These are phyloP conservation scores for Pteria penguin DNA, from an alignment of 2,888 invertebrate species.

Conservation along the genomic window DNA sequence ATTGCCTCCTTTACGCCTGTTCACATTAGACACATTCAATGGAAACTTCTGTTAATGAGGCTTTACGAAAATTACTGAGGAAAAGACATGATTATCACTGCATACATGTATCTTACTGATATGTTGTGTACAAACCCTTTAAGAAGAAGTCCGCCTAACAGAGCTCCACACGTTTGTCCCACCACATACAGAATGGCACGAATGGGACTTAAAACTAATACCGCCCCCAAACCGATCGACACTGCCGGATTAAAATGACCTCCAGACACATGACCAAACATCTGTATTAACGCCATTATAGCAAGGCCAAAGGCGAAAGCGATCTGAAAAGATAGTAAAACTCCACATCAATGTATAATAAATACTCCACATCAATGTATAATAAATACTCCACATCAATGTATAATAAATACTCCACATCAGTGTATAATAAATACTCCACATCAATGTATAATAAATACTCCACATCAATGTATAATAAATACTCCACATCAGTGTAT, in stretches of 20 bases:
- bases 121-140: conserved; percentile 85
- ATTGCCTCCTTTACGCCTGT: too few species aligned
- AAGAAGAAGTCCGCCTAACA: conserved; percentile 94
- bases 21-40: too few species aligned
- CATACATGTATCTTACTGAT: too few species aligned
- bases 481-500: too few species aligned
- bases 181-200: conserved; percentile 90
- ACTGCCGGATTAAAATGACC: conserved; percentile 81
- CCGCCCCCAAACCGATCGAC: conserved; percentile 85
- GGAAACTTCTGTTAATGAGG: too few species aligned
- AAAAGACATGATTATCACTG: too few species aligned
- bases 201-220: conserved; percentile 88
- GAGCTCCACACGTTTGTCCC: conserved; percentile 95
- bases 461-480: too few species aligned
- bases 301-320: conserved; percentile 78
- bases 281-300: conserved; percentile 78
- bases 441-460: too few species aligned
- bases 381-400: too few species aligned
- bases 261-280: conserved; percentile 80
- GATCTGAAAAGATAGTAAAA: conserved; percentile 59
- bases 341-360: not conserved
- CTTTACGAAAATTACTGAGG: too few species aligned
- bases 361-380: not conserved
- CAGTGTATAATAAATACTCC: too few species aligned
- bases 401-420: too few species aligned